These are phyloP conservation scores for Anoura caudifer DNA, from an alignment of 2,113 vertebrate genomes.

Conservation along the genomic window DNA sequence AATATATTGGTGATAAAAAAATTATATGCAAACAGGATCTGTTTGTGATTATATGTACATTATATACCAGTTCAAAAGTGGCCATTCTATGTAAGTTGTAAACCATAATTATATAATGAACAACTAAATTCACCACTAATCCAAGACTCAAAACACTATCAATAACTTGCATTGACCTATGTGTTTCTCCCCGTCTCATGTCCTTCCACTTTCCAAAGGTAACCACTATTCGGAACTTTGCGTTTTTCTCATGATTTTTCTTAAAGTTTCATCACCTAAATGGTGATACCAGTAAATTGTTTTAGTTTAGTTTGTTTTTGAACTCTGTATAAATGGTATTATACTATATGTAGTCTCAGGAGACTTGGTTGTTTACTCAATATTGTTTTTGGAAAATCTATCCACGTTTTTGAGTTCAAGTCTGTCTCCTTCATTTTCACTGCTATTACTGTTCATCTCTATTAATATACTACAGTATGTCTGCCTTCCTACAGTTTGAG, in stretches of 20 bases:
- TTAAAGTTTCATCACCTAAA: neutral
- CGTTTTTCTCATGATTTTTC: constrained; percentile 7
- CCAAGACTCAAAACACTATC: neutral
- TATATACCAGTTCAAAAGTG: neutral
- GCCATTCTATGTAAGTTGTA: neutral
- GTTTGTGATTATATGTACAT: neutral
- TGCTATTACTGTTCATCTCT: neutral
- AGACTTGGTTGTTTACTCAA: neutral
- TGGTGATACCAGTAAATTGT: neutral
- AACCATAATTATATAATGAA: neutral
- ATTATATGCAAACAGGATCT: neutral
- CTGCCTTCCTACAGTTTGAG: neutral
- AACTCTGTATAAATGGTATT: neutral
- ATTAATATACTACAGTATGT: neutral
- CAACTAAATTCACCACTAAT: neutral
- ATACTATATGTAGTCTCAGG: neutral
- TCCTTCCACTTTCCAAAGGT: neutral
- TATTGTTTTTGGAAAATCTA: neutral
- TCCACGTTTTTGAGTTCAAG: neutral
- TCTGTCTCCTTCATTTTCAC: neutral
- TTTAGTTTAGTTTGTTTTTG: constrained; percentile 19
- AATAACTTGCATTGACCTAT: neutral
- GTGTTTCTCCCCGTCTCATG: neutral
- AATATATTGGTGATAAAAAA: neutral
- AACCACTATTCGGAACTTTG: neutral